Evolutionary conservation across 2,888 invertebrate species (phyloP).

Genomic region (Anticlea derivata): DNA sequence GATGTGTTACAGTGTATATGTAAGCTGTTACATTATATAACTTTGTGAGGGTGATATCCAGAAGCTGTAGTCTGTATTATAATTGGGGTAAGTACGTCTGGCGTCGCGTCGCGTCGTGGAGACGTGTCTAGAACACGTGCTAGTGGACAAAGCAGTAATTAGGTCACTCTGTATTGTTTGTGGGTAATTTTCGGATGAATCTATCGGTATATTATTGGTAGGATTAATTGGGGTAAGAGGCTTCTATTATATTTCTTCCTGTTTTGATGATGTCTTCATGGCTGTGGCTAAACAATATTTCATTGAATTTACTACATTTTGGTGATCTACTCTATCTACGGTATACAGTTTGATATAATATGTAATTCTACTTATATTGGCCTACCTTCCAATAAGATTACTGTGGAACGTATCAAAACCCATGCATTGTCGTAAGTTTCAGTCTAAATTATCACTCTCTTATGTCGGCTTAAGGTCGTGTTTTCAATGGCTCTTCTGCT

Average conservation of each 20-base stretch:
- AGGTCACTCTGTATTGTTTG: conserved; percentile 4
- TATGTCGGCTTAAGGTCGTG: conserved; percentile 20
- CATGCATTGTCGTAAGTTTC: not conserved
- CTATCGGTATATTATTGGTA: not conserved
- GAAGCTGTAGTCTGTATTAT: not conserved
- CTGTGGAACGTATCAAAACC: not conserved
- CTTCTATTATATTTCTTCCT: no score
- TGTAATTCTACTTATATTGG: no score
- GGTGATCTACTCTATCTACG: no score
- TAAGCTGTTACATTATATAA: not conserved
- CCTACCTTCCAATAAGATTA: not conserved
- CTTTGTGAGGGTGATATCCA: not conserved
- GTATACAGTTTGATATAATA: no score
- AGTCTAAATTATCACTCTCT: not conserved
- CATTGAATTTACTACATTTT: no score
- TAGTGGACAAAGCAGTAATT: conserved; percentile 15
- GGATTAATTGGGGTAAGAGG: no score
- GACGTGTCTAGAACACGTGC: conserved; percentile 13
- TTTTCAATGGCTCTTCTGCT: conserved; percentile 14
- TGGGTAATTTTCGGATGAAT: not conserved
- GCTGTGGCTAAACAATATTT: no score
- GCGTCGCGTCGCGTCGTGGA: not conserved
- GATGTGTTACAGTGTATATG: no score
- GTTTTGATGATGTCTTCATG: not conserved
- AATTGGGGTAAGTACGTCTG: not conserved